Base-by-base conservation (phyloP, 2,113 vertebrate genomes). In the Caloenas nicobarica region DNA sequence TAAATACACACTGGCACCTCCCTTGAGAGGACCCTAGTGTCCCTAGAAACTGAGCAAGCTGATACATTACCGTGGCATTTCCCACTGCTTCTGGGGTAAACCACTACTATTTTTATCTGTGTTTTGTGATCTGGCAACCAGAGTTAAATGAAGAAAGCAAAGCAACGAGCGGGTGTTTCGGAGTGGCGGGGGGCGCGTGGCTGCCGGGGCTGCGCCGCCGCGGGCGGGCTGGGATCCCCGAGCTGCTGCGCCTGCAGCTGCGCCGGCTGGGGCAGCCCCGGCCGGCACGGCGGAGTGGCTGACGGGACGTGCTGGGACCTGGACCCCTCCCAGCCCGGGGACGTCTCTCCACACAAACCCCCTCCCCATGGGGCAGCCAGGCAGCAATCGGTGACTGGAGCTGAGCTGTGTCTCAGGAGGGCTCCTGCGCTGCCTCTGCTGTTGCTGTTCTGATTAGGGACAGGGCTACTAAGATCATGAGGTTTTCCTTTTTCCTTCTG, bases 291-390 rank as follows among this genome's bases (percentile, higher is more conserved):
- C 50, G 61, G 53, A 33, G 26, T 0, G 3, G 53, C 53, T 34
- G 56, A 31, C 1, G 15, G 62, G 24, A 23, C 0, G 1, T 22
- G 48, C 33, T 1, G 0, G 0, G 1, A 15, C 34, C 58, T 25
- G 44, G 19, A 13, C n/a, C 38, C 29, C 19, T 8, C 9, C 22
- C 65, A 33, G 18, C 34, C 36, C 29, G 10, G 51, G 42, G 42
- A 58, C 44, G 11, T 28, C 51, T 48, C 25, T 38, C 60, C 0
- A 0, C 60, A 60, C 33, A 31, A 28, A 56, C 14, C 26, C 23
- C 11, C 38, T 64, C 50, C 40, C 72, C 8, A 5, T 0, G 3
- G 40, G 42, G 11, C 50, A 56, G 14, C 42, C 42, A 17, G 42
- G 42, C 42, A 44, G 42, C 42, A 17, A 11, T 38, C 38, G 38